These are phyloP conservation scores for Atrina japonica DNA, from an alignment of 2,888 invertebrate species.

Conservation along the genomic window DNA sequence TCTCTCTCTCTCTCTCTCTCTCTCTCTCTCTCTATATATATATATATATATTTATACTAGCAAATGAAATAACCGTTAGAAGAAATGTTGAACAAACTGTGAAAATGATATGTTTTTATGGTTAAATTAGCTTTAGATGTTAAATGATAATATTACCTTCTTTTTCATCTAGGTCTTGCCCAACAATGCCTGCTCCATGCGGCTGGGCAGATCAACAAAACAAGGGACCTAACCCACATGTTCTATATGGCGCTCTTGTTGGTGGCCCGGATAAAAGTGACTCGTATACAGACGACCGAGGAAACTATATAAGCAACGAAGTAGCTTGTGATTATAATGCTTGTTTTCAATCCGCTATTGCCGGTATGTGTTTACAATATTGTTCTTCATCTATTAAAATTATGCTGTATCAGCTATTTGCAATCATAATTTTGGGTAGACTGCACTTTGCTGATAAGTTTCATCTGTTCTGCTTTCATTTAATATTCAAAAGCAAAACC, in stretches of 20 bases:
- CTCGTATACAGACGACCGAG: constrained; percentile 66
- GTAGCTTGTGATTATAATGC: constrained; percentile 77
- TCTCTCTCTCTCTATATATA: no score
- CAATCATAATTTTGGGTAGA: neutral
- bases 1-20: no score
- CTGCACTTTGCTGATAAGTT: no score
- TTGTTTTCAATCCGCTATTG: constrained; percentile 75
- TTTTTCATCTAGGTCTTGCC: constrained; percentile 67
- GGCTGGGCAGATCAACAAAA: constrained; percentile 49
- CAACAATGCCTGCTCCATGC: constrained; percentile 67
- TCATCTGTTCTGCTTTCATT: no score
- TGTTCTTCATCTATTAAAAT: neutral
- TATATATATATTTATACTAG: no score
- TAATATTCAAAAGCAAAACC: no score
- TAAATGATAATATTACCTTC: no score
- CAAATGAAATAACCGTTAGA: no score
- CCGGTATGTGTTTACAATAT: constrained; percentile 61
- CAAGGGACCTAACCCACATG: constrained; percentile 69
- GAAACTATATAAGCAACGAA: constrained; percentile 72
- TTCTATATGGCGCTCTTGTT: constrained; percentile 74
- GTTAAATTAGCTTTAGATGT: no score
- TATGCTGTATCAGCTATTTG: neutral
- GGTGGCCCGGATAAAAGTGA: constrained; percentile 74
- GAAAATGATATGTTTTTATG: no score
- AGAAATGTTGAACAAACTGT: no score